Conservation (phyloP, 2,888 invertebrate species). For the Palloptera scutellata region DNA sequence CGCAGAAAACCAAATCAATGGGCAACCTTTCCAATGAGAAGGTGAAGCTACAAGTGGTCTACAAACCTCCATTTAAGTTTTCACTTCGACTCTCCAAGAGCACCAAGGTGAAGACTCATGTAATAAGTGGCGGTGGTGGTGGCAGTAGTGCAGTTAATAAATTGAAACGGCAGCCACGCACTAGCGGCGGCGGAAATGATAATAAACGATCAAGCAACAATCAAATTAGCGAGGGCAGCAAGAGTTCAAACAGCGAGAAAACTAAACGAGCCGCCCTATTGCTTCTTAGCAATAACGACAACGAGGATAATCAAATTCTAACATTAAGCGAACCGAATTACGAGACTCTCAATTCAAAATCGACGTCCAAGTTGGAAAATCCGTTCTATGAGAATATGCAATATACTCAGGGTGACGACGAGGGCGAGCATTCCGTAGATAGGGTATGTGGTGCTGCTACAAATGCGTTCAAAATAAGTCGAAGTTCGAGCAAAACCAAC, state of each 20-base stretch:
- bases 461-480: conserved; percentile 47
- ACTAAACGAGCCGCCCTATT: conserved; percentile 59
- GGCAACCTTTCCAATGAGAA: conserved; percentile 72
- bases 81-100: conserved; percentile 74
- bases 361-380: conserved; percentile 44
- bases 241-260: conserved; percentile 37
- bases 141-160: conserved; percentile 49
- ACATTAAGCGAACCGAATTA: conserved; percentile 62
- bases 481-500: conserved; percentile 56
- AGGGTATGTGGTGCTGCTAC: conserved; percentile 31
- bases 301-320: conserved; percentile 59
- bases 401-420: conserved; percentile 38
- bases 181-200: conserved; percentile 40
- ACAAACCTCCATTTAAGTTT: conserved; percentile 88
- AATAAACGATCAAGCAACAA: conserved; percentile 34
- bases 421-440: neutral
- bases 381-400: conserved; percentile 49
- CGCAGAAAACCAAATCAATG: conserved; percentile 74
- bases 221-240: conserved; percentile 36
- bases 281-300: conserved; percentile 53
- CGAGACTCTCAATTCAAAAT: conserved; percentile 60
- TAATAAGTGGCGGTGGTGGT: conserved; percentile 54
- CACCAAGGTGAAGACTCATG: conserved; percentile 63
- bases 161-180: conserved; percentile 51
- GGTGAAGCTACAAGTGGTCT: conserved; percentile 83